Evolutionary conservation across 1,140 invertebrate species (phyloP), one percentile per base, ranked within the genome.

Genomic region (Orius insidiosus): DNA sequence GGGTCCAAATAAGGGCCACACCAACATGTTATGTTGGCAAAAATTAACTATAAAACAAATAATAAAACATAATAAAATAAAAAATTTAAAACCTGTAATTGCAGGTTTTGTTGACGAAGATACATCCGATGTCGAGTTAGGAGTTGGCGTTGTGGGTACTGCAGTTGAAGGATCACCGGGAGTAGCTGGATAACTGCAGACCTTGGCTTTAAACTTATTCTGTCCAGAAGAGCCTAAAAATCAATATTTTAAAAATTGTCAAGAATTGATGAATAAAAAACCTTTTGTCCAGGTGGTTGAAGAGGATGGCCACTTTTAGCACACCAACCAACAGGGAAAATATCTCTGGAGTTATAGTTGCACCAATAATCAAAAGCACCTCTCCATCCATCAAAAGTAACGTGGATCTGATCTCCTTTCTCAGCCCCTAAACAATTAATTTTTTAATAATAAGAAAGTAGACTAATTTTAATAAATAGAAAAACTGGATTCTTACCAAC

Each of bases 321-420:
- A 71, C 92, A 96, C 92, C 92, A 98, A 0, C 90, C 87, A n/a
- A 88, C 85, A 14, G 92, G 90, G 60, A 97, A 98, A 42, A 98
- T 93, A 62, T 97, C 92, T 48, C 92, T 65, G 0, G 86, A 90
- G 55, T 95, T 84, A 67, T 80, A 96, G 50, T 74, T 70, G 64
- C 87, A 93, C 89, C 89, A 96, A 59, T 97, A 98, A 67, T 97
- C 93, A 68, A 96, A 96, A 5, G 90, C 92, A 32, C 90, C 90
- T 54, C 87, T 70, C 93, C 93, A 98, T 0, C 93, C 93, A 68
- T 98, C 93, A 68, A 97, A 97, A 2, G 86, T 89, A 1, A 97
- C 85, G 67, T 94, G 85, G 53, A 97, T 89, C 63, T 84, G 79
- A 52, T 96, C 86, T 52, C 83, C 83, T 59, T 89, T 90, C 1